Base-by-base conservation (phyloP, 2,797 vertebrate species). In the Botia kubotai region DNA sequence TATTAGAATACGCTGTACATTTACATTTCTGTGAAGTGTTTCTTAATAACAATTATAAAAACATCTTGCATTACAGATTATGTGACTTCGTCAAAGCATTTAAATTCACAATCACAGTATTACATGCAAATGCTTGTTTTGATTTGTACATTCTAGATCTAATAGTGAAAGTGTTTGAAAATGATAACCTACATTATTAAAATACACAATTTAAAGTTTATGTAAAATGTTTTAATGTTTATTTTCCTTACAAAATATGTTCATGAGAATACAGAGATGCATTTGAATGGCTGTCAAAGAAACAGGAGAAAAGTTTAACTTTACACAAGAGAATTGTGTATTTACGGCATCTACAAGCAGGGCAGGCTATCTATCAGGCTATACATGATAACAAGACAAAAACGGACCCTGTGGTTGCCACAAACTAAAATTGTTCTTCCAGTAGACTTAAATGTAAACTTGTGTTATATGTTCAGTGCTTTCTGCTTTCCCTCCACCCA, bases 401-500 rank as follows among this genome's bases (percentile, higher is more conserved):
- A 23, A 23, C 14, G 23, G 13, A 62, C 23, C 11, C 13, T 16
- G 7, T 62, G 57, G 11, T 62, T 62, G 23, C 23, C 17, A 19
- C 7, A 5, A 2, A 57, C n/a, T 57, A 13, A 1, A 1, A 16
- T 60, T 23, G 13, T 60, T 7, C 71, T 39, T 26, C 23, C 23
- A 26, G 23, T 57, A 50, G 36, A 60, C 17, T 33, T 33, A n/a
- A 60, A n/a, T 60, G 17, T 46, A 43, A 11, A 65, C 6, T 4
- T 50, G 17, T 77, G 39, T 69, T 33, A 17, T 65, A 52, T 63
- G 72, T 50, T 17, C 1, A 74, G 0, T 58, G 90, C 91, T 91
- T 12, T 98, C 93, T 98, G 89, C 91, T 93, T 97, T 98, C 84
- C 96, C 96, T 91, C 95, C 96, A 80, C 92, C 94, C 87, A 95